phyloP scores from a whole-genome alignment of 2,888 invertebrate species.

The Cistogaster globosa region DNA sequence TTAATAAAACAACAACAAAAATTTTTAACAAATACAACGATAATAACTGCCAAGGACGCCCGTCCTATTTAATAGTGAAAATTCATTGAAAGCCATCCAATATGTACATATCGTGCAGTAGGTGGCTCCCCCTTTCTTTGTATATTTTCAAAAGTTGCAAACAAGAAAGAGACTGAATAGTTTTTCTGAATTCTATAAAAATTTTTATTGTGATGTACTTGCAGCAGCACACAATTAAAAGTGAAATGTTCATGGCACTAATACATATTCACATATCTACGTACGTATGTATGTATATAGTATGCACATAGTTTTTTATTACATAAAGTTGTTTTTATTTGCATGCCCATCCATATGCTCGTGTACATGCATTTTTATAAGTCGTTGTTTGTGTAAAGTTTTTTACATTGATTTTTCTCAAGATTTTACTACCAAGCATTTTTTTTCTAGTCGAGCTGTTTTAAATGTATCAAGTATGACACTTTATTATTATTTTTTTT shows the following conservation, averaged over 20 bases:
- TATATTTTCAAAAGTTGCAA: not conserved
- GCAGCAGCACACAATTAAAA: slow-evolving; percentile 59
- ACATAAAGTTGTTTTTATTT: not conserved
- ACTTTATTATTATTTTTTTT: slow-evolving; percentile 25
- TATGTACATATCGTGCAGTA: slow-evolving; percentile 1
- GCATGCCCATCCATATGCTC: not conserved
- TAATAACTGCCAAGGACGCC: slow-evolving; percentile 55
- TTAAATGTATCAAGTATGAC: slow-evolving; percentile 18
- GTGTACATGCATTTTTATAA: not conserved
- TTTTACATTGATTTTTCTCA: slow-evolving; percentile 35
- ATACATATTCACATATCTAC: slow-evolving; percentile 3
- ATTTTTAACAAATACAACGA: slow-evolving; percentile 14
- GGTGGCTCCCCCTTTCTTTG: not conserved
- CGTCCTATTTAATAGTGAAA: slow-evolving; percentile 54
- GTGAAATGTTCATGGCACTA: slow-evolving; percentile 61
- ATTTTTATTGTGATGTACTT: slow-evolving; percentile 5
- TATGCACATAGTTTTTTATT: slow-evolving; percentile 2
- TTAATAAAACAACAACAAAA: not conserved
- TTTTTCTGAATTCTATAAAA: slow-evolving; percentile 15
- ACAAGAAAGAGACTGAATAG: slow-evolving; percentile 10
- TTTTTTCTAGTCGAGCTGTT: slow-evolving; percentile 13
- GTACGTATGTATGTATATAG: not conserved
- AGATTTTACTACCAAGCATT: not conserved
- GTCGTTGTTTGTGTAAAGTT: slow-evolving; percentile 8
- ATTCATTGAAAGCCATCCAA: slow-evolving; percentile 32